These are phyloP conservation scores for Lepidonotus clava DNA, from an alignment of 2,888 invertebrate genomes.

Conservation along the genomic window DNA sequence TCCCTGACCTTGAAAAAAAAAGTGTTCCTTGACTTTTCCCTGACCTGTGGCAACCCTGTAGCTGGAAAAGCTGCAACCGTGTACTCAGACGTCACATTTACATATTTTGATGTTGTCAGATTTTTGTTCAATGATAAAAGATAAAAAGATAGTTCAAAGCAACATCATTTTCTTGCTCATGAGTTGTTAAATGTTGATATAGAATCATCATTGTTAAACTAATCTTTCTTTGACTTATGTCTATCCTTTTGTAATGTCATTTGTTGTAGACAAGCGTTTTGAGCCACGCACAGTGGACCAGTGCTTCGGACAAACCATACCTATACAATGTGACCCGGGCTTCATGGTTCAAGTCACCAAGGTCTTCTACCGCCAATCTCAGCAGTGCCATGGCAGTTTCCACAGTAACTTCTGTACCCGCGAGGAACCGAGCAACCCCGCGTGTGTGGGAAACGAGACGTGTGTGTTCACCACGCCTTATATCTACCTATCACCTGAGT, in stretches of 20 bases:
- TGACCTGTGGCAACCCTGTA: no score
- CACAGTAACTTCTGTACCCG: conserved; percentile 54
- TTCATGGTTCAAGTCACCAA: conserved; percentile 56
- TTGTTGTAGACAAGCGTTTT: conserved; percentile 8
- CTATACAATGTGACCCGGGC: conserved; percentile 53
- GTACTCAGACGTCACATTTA: no score
- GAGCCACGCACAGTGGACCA: conserved; percentile 55
- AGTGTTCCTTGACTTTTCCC: background rate
- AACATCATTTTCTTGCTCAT: no score
- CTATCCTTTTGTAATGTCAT: background rate
- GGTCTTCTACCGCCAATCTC: conserved; percentile 59
- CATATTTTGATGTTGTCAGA: no score
- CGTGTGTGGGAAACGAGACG: conserved; percentile 58
- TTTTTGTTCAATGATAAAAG: no score
- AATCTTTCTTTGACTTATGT: no score
- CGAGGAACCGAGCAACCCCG: conserved; percentile 58
- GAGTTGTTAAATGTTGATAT: no score
- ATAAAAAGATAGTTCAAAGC: no score
- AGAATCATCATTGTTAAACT: no score
- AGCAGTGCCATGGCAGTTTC: conserved; percentile 57
- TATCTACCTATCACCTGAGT: conserved; percentile 59
- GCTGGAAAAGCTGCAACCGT: no score
- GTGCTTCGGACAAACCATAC: conserved; percentile 61
- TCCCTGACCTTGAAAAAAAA: background rate
- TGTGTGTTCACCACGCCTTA: conserved; percentile 62